phyloP scores from a whole-genome alignment of 2,888 invertebrate species.

The Sesia apiformis region DNA sequence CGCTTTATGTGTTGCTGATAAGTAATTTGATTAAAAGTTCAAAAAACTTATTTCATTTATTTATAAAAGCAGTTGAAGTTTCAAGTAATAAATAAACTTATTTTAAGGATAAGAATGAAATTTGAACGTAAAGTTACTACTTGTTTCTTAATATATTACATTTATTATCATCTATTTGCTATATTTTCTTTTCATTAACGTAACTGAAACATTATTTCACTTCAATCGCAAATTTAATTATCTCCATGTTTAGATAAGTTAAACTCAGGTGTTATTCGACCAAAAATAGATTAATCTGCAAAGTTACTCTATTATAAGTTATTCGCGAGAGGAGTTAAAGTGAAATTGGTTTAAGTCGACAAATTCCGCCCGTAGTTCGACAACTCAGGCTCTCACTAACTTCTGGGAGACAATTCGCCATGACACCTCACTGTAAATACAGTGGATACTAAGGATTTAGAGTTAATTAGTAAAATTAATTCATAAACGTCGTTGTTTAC shows the following conservation, averaged over 20 bases:
- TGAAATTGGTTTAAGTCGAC: constrained; percentile 50
- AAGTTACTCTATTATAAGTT: constrained; percentile 67
- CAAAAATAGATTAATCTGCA: constrained; percentile 52
- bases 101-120: too few relatives aligned
- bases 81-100: too few relatives aligned
- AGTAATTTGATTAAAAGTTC: too few relatives aligned
- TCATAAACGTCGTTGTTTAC: too few relatives aligned
- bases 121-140: too few relatives aligned
- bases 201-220: not conserved
- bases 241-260: not conserved
- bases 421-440: constrained; percentile 14
- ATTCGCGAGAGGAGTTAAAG: constrained; percentile 43
- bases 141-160: not conserved
- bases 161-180: not conserved
- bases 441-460: too few relatives aligned
- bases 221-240: not conserved
- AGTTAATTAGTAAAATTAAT: too few relatives aligned
- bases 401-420: constrained; percentile 27
- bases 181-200: not conserved
- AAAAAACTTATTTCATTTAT: too few relatives aligned
- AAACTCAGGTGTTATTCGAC: constrained; percentile 15
- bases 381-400: constrained; percentile 27
- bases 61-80: too few relatives aligned
- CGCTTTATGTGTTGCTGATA: not conserved
- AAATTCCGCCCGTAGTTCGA: constrained; percentile 54